Percentiles rank a stretch among this genome's conserved stretches.
phyloP scores from a whole-genome alignment of 53 echinoderm and acorn worm species.

The Arbacia lixula region DNA sequence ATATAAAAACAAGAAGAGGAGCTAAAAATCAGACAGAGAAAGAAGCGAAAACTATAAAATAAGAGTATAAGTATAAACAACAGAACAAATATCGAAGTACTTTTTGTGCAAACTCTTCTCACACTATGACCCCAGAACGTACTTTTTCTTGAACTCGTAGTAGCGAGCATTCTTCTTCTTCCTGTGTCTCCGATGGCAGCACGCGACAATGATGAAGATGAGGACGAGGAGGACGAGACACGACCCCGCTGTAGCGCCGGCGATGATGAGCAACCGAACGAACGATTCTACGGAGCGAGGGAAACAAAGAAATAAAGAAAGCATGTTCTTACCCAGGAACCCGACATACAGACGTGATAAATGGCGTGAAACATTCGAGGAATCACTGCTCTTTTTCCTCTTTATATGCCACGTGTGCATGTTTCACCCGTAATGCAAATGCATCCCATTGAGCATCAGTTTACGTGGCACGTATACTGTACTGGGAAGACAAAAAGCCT shows the following conservation, averaged over 20 bases:
- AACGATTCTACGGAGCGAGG: no score
- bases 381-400: no score
- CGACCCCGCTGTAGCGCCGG: conserved; percentile 43
- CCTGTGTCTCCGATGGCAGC: conserved; percentile 15
- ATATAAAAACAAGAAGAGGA: not conserved
- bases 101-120: not conserved
- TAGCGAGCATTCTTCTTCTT: conserved; percentile 25
- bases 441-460: no score
- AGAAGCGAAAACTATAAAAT: not conserved
- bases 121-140: not conserved
- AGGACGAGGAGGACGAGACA: conserved; percentile 46
- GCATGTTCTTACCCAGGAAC: not conserved
- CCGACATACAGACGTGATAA: not conserved
- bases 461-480: no score
- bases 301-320: no score
- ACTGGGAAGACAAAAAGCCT: no score
- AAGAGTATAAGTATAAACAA: not conserved
- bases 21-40: not conserved
- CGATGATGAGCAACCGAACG: conserved; percentile 51
- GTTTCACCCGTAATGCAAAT: no score
- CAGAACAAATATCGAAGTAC: not conserved
- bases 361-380: no score
- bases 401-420: no score
- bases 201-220: conserved; percentile 37
- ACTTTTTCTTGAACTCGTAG: conserved; percentile 50